Conservation (phyloP, 2,113 vertebrate species). For the Prietella phreatophila region DNA sequence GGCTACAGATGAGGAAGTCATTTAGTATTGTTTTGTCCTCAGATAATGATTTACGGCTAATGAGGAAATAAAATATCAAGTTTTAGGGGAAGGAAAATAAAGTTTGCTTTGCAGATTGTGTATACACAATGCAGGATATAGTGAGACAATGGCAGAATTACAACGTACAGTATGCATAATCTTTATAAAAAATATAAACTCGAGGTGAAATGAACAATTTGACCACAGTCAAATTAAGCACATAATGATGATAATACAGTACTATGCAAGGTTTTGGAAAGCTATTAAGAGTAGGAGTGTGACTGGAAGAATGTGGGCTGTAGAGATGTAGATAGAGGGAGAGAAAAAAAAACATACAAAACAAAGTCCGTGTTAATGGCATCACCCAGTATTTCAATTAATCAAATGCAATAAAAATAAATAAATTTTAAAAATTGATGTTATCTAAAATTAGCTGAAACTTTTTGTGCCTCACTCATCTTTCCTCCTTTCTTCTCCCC, state of each 20-base stretch:
- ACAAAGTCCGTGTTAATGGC: constrained; percentile 64
- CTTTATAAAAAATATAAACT: background rate
- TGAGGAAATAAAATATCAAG: background rate
- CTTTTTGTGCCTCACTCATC: constrained; percentile 57
- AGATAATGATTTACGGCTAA: background rate
- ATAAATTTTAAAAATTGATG: too few relatives aligned
- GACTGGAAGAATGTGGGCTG: constrained; percentile 4
- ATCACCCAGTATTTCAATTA: constrained; percentile 69
- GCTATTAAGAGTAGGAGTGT: constrained; percentile 54
- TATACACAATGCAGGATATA: background rate
- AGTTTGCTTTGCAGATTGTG: background rate
- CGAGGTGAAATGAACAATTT: background rate
- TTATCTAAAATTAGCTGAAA: constrained; percentile 72
- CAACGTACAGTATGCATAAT: constrained; percentile 18
- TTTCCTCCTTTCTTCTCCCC: constrained; percentile 57
- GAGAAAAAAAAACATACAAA: constrained; percentile 43
- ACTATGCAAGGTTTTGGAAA: background rate
- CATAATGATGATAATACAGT: constrained; percentile 57
- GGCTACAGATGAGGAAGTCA: background rate
- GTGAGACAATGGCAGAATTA: constrained; percentile 37
- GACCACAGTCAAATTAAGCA: background rate
- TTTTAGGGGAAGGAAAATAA: too few relatives aligned
- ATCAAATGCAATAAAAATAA: constrained; percentile 63
- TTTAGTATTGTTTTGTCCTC: background rate
- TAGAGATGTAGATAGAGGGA: background rate